Evolutionary conservation across 2,888 invertebrate genomes (phyloP).

Genomic region (Agonopterix alstromeriana): DNA sequence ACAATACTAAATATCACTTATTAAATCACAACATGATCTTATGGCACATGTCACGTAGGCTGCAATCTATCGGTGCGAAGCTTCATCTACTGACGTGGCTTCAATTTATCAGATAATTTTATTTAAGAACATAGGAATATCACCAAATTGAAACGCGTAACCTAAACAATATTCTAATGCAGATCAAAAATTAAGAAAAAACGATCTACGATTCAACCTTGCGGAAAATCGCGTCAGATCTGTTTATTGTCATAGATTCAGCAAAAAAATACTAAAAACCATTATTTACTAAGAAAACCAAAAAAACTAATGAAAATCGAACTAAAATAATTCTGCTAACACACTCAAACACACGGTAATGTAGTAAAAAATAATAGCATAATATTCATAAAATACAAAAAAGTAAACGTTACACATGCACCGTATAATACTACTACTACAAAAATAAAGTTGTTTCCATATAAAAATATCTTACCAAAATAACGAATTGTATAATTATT

Average conservation of each 20-base stretch:
- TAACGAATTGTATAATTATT: constrained; percentile 71
- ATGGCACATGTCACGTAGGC: constrained; percentile 71
- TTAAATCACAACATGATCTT: constrained; percentile 74
- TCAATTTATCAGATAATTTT: constrained; percentile 48
- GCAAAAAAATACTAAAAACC: constrained; percentile 70
- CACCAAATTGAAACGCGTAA: constrained; percentile 57
- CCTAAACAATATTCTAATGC: constrained; percentile 51
- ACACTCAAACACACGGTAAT: constrained; percentile 74
- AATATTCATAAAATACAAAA: constrained; percentile 65
- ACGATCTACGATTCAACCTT: constrained; percentile 27
- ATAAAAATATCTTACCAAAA: constrained; percentile 73
- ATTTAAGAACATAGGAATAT: constrained; percentile 48
- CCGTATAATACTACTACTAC: constrained; percentile 69
- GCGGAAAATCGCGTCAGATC: constrained; percentile 70
- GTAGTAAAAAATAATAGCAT: constrained; percentile 62
- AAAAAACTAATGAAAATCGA: constrained; percentile 56
- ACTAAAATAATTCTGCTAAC: constrained; percentile 75
- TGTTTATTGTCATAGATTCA: constrained; percentile 78
- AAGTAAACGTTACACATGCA: constrained; percentile 70
- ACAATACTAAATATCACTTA: constrained; percentile 75
- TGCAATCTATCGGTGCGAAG: constrained; percentile 25
- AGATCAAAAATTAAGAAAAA: constrained; percentile 56
- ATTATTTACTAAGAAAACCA: constrained; percentile 69
- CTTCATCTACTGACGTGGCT: constrained; percentile 48
- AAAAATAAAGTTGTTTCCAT: constrained; percentile 69